Percentiles rank a stretch among this genome's conserved stretches.
Evolutionary conservation across 2,888 invertebrate species (phyloP).

Genomic region (Sphaerophoria rueppellii): DNA sequence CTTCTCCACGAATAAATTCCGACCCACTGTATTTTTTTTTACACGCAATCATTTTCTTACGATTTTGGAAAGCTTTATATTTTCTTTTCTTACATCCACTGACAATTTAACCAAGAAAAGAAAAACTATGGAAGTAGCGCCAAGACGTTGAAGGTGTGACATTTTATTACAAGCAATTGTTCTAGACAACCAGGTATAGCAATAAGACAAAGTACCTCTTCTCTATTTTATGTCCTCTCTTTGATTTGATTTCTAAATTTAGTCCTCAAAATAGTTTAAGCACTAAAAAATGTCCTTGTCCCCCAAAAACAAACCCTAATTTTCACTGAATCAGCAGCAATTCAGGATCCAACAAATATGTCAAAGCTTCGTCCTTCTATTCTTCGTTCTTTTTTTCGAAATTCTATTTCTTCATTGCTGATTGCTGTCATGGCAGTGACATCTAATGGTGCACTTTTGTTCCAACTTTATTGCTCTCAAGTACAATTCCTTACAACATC

Average conservation of each 20-base stretch:
- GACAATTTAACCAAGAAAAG: too few relatives aligned
- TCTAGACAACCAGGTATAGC: too few relatives aligned
- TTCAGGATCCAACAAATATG: constrained; percentile 22
- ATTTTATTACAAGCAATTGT: too few relatives aligned
- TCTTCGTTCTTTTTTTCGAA: not conserved
- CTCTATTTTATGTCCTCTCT: not conserved
- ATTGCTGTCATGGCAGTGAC: not conserved
- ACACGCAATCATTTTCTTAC: too few relatives aligned
- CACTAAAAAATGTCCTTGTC: not conserved
- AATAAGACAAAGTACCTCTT: too few relatives aligned
- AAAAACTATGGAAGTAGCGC: too few relatives aligned
- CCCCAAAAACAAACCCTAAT: not conserved
- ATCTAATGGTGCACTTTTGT: constrained; percentile 35
- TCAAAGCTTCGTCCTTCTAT: not conserved
- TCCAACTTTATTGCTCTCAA: constrained; percentile 12
- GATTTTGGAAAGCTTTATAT: too few relatives aligned
- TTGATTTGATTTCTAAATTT: not conserved
- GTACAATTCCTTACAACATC: constrained; percentile 21
- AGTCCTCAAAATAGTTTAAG: not conserved
- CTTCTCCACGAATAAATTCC: too few relatives aligned
- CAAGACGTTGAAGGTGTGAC: too few relatives aligned
- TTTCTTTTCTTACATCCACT: too few relatives aligned
- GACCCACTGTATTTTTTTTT: too few relatives aligned
- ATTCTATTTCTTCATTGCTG: constrained; percentile 1
- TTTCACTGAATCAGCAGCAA: constrained; percentile 6